Evolutionary conservation across 1,140 invertebrate species (phyloP), one percentile per base, ranked within the genome.

Genomic region (Campodea augens): DNA sequence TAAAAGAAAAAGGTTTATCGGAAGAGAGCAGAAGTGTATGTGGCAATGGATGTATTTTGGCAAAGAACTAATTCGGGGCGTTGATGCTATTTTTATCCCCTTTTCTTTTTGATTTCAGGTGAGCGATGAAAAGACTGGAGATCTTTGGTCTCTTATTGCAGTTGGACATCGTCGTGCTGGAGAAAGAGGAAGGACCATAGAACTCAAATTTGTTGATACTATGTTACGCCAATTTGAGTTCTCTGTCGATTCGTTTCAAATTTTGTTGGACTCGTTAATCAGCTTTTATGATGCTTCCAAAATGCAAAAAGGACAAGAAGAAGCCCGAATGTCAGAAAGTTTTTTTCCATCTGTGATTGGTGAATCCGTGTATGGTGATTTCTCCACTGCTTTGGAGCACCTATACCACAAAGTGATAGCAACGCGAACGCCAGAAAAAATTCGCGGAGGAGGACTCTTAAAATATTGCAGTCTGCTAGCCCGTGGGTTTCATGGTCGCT

Each of bases 211-310:
- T 66, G 95, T 99, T 38, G 92, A 98, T 64, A 80, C 78, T 39
- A 98, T 99, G 93, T 78, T 87, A 49, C 75, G 96, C 21, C 92
- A 98, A 65, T 99, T 97, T 63, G 95, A 99, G 63, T 98, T 99
- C 68, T 93, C 88, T 25, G 96, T 99, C 18, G 96, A 99, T 67
- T 96, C 90, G 20, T 99, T 98, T 71, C 75, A 78, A 54, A 96
- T 99, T 51, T 81, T 93, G 19, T 70, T 99, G 44, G 95, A 98
- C 61, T 92, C 89, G 13, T 66, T 99, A 47, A 67, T 98, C 42
- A 71, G 87, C 19, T 98, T 96, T 67, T 92, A 95, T 71, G 85
- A 90, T 54, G 91, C 89, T 68, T 81, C 83, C 52, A 76, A 82
- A 47, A 48, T 50, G 27, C 27, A 32, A 7, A n/a, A n/a, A n/a